Evolutionary conservation across 2,113 vertebrate genomes (phyloP), one percentile per base, ranked within the genome.

Genomic region (Zingel zingel): DNA sequence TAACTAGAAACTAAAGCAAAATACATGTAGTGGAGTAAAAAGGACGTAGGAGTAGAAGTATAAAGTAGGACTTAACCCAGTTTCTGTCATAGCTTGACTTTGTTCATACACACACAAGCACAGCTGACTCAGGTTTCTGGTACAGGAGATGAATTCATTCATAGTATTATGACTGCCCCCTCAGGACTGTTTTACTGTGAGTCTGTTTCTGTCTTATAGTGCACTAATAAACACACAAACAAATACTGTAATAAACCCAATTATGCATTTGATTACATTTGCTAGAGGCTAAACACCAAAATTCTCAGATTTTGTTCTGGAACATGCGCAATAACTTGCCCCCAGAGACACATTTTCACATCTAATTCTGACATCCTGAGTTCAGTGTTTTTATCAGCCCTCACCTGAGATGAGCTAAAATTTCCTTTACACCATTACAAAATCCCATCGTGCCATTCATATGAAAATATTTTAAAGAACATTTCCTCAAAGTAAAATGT

Each of bases 211-310:
- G 16, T 76, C 23, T 23, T 11, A n/a, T 12, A 1, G 36, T 10
- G 43, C 63, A 50, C 15, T 8, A 58, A 51, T 16, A 67, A 43
- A 59, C 54, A n/a, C 47, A 12, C 7, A 45, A 12, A 58, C 14
- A 12, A 27, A 33, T 33, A 33, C 33, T 33, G 19, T n/a, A 48
- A 74, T 63, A 62, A 72, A 43, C 69, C 27, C 0, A 73, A 43
- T 54, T 79, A 72, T 10, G 10, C 64, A 82, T 62, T 80, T 57
- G 10, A 72, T 89, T 61, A 77, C 47, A 77, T 82, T 85, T 61
- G 1, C 73, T 57, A 6, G 8, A 68, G 13, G 63, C 65, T 13
- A 69, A 33, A 68, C 74, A 62, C 3, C 5, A 43, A 59, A 36
- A 23, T 77, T 78, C 70, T 68, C 33, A 4, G n/a, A 82, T 47